phyloP scores from a whole-genome alignment of 2,797 vertebrate genomes.

The Catamblyrhynchus diadema region DNA sequence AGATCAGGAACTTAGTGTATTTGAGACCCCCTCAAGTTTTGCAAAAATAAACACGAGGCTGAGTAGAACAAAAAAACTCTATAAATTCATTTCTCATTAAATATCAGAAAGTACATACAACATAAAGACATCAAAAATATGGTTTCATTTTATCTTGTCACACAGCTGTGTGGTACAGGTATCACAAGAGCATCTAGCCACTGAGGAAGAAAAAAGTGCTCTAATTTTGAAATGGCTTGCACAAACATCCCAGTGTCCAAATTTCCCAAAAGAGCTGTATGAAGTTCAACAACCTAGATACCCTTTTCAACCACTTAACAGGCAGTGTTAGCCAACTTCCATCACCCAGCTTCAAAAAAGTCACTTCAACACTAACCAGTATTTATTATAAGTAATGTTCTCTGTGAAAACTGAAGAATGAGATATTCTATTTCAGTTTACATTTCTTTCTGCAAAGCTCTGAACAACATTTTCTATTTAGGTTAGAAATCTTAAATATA shows the following conservation, averaged over 20 bases:
- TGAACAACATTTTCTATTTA: neutral
- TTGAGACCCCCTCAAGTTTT: neutral
- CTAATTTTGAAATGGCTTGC: neutral
- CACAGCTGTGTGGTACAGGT: neutral
- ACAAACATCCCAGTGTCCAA: neutral
- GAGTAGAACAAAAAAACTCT: neutral
- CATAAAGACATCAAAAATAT: neutral
- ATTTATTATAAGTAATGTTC: neutral
- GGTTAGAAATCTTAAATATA: neutral
- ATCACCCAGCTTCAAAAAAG: neutral
- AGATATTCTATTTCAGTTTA: neutral
- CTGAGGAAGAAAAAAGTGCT: neutral
- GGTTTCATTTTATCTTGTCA: neutral
- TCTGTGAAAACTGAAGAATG: neutral
- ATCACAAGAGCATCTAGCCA: neutral
- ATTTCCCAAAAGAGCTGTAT: neutral
- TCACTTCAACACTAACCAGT: neutral
- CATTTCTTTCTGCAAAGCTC: neutral
- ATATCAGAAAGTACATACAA: neutral
- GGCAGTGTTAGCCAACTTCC: neutral
- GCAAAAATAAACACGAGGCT: neutral
- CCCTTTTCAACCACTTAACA: neutral
- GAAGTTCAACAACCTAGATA: neutral
- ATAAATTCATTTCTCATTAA: neutral
- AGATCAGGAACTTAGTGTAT: neutral